A percentile compares a stretch with the other conserved stretches of the same genome.
Evolutionary conservation across 2,113 vertebrate genomes (phyloP).

Genomic region (Gnathonemus echidnorhynchus): DNA sequence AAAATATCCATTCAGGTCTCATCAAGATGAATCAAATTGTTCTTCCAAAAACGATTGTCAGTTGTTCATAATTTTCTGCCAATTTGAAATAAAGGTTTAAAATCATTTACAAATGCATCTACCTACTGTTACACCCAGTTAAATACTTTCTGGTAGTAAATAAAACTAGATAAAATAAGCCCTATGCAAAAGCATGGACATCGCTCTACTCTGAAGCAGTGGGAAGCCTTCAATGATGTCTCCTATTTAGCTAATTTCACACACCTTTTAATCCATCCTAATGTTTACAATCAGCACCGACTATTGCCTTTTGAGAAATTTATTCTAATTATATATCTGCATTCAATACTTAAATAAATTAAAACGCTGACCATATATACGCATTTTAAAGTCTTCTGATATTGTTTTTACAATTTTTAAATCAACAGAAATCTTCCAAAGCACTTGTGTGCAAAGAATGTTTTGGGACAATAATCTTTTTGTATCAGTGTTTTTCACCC

Average conservation of each 20-base stretch:
- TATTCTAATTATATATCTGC: not conserved
- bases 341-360: constrained; percentile 24
- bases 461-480: not conserved
- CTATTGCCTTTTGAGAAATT: not conserved
- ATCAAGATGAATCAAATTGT: not conserved
- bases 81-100: not conserved
- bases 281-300: not conserved
- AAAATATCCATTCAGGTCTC: not conserved
- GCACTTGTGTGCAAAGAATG: not conserved
- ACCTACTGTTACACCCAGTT: not conserved
- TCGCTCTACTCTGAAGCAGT: not conserved
- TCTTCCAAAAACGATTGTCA: not conserved
- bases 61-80: not conserved
- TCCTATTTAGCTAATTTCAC: not conserved
- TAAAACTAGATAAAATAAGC: not conserved
- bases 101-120: not conserved
- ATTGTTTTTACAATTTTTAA: not conserved
- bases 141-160: not conserved
- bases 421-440: not conserved
- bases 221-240: not conserved
- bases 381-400: not conserved
- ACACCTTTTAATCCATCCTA: not conserved
- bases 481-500: not conserved
- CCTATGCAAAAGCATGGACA: not conserved
- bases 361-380: constrained; percentile 3